Conservation (phyloP, 2,113 vertebrate genomes). For the Connochaetes taurinus region DNA sequence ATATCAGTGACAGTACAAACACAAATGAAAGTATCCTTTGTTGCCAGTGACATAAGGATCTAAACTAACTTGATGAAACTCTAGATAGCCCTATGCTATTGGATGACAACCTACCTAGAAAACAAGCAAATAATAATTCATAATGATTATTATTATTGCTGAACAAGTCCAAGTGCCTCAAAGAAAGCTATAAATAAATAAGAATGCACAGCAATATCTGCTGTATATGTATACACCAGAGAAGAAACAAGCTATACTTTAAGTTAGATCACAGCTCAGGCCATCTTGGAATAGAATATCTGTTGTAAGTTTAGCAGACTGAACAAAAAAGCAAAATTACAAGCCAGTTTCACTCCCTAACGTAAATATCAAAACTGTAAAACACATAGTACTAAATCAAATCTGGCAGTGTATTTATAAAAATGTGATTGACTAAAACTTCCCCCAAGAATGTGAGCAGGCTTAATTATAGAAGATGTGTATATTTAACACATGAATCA, state of each 20-base stretch:
- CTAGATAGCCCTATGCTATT: not conserved
- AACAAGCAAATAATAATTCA: not conserved
- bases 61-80: not conserved
- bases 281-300: not conserved
- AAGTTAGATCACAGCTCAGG: not conserved
- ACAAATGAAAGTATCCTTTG: not conserved
- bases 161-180: not conserved
- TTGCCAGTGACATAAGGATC: not conserved
- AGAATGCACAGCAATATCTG: not conserved
- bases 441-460: not conserved
- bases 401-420: not conserved
- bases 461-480: not conserved
- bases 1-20: not conserved
- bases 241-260: not conserved
- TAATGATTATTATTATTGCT: not conserved
- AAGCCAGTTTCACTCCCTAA: not conserved
- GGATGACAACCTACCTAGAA: not conserved
- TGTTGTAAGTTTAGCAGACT: not conserved
- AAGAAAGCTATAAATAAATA: not conserved
- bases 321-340: not conserved
- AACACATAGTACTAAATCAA: not conserved
- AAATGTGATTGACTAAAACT: not conserved
- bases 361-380: not conserved
- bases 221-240: not conserved
- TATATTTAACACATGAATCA: not conserved